A percentile compares a stretch with the other conserved stretches of the same genome.
These are phyloP conservation scores for Lordiphosa clarofinis DNA, from an alignment of 1,140 invertebrate species.

Conservation along the genomic window DNA sequence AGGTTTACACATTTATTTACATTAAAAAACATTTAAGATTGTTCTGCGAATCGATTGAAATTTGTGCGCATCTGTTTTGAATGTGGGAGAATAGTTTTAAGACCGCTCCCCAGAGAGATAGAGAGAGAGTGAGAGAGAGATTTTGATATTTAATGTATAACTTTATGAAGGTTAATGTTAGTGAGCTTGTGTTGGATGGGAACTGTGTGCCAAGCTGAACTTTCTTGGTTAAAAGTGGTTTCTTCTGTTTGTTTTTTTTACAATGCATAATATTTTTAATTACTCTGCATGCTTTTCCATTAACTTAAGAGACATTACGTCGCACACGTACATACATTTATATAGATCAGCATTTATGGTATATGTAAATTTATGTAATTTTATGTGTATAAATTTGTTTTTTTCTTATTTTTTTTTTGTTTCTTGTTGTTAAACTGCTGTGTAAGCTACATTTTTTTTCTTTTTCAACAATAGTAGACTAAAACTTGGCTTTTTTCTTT, in stretches of 20 bases:
- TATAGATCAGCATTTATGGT: slow-evolving; percentile 61
- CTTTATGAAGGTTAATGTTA: slow-evolving; percentile 16
- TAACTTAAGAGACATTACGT: slow-evolving; percentile 17
- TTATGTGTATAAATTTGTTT: slow-evolving; percentile 27
- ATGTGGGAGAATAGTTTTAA: slow-evolving; percentile 2
- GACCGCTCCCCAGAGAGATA: slow-evolving; percentile 20
- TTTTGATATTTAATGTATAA: slow-evolving; percentile 13
- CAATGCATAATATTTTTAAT: slow-evolving; percentile 49
- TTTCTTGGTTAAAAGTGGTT: slow-evolving; percentile 16
- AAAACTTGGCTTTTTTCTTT: slow-evolving; percentile 24
- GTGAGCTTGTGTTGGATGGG: slow-evolving; percentile 2
- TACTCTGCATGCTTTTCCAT: slow-evolving; percentile 29
- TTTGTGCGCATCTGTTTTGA: slow-evolving; percentile 61
- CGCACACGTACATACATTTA: slow-evolving; percentile 45
- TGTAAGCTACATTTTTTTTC: slow-evolving; percentile 16
- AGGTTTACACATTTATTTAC: slow-evolving; percentile 51
- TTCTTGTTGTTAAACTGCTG: slow-evolving; percentile 1
- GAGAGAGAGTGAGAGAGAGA: slow-evolving; percentile 15
- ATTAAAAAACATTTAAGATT: slow-evolving; percentile 31
- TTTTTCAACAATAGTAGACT: slow-evolving; percentile 31
- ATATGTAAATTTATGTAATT: slow-evolving; percentile 34
- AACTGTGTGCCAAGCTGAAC: slow-evolving; percentile 20
- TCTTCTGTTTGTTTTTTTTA: slow-evolving; percentile 33
- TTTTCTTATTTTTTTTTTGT: slow-evolving; percentile 4
- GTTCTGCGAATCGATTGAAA: slow-evolving; percentile 45